These are phyloP conservation scores for Caenorhabditis briggsae DNA, from an alignment of 1,140 invertebrate genomes.

Conservation along the genomic window DNA sequence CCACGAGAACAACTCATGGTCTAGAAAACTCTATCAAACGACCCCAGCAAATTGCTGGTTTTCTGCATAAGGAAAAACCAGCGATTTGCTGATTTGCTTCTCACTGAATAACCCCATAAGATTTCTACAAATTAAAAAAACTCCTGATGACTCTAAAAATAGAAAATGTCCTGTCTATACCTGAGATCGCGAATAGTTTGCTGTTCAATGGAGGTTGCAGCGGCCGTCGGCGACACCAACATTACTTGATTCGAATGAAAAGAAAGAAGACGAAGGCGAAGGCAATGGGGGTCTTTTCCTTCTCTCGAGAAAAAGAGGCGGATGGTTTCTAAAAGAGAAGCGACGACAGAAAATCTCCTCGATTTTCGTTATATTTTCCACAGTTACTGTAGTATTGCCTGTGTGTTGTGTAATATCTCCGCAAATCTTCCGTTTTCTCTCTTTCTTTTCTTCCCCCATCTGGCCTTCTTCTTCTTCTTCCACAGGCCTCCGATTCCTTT, in stretches of 20 bases:
- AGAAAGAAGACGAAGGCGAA: slow-evolving; percentile 6
- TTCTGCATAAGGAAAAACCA: too few species aligned
- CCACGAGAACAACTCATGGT: too few species aligned
- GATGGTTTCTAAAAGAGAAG: too few species aligned
- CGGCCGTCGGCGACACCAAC: slow-evolving; percentile 48
- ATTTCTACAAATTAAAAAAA: too few species aligned
- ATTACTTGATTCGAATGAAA: background rate
- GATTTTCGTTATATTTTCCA: background rate
- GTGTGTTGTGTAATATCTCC: slow-evolving; percentile 53
- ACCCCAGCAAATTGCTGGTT: too few species aligned
- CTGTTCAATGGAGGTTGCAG: slow-evolving; percentile 13
- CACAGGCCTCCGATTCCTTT: background rate
- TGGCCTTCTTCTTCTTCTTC: background rate
- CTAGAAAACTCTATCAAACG: too few species aligned
- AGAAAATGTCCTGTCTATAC: slow-evolving; percentile 1
- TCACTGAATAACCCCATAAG: too few species aligned
- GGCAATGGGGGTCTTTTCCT: background rate
- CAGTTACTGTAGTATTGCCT: slow-evolving; percentile 47
- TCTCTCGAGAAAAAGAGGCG: background rate
- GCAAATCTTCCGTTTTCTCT: background rate
- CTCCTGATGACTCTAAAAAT: background rate
- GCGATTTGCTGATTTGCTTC: too few species aligned
- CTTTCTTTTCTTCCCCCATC: background rate
- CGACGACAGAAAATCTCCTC: background rate
- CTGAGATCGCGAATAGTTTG: slow-evolving; percentile 58